phyloP scores from a whole-genome alignment of 2,888 invertebrate species.

The Tyria jacobaeae region DNA sequence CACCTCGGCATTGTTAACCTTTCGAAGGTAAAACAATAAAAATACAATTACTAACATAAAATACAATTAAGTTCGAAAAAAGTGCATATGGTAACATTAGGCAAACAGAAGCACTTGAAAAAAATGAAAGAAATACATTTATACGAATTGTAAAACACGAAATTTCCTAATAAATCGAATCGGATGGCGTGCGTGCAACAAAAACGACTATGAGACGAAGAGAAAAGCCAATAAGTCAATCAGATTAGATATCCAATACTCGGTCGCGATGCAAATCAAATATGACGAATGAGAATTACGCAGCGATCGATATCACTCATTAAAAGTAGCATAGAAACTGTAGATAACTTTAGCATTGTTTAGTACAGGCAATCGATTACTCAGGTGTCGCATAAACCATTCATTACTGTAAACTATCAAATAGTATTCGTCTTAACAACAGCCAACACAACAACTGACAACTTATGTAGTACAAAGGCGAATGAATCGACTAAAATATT shows the following conservation, averaged over 20 bases:
- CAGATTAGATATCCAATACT: conserved; percentile 20
- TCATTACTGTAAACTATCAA: conserved; percentile 36
- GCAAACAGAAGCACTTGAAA: background rate
- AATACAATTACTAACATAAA: no score
- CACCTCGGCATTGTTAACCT: background rate
- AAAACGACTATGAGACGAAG: conserved; percentile 31
- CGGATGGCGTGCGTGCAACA: conserved; percentile 32
- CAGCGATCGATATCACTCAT: conserved; percentile 16
- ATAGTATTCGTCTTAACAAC: conserved; percentile 21
- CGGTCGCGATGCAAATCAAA: conserved; percentile 46
- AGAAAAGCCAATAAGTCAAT: conserved; percentile 34
- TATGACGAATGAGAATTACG: conserved; percentile 37
- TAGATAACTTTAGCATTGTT: conserved; percentile 14
- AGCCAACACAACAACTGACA: no score
- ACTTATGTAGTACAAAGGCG: no score
- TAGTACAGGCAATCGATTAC: conserved; percentile 32
- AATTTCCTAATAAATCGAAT: conserved; percentile 28
- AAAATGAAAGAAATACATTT: conserved; percentile 7
- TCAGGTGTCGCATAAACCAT: conserved; percentile 21
- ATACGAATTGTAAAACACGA: conserved; percentile 5
- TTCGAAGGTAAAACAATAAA: background rate
- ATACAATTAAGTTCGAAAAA: background rate
- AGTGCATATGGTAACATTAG: background rate
- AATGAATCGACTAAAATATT: no score
- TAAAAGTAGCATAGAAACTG: conserved; percentile 20